Percentiles rank a stretch among this genome's conserved stretches.
These are phyloP conservation scores for Helicoverpa armigera DNA, from an alignment of 1,140 invertebrate genomes.

Conservation along the genomic window DNA sequence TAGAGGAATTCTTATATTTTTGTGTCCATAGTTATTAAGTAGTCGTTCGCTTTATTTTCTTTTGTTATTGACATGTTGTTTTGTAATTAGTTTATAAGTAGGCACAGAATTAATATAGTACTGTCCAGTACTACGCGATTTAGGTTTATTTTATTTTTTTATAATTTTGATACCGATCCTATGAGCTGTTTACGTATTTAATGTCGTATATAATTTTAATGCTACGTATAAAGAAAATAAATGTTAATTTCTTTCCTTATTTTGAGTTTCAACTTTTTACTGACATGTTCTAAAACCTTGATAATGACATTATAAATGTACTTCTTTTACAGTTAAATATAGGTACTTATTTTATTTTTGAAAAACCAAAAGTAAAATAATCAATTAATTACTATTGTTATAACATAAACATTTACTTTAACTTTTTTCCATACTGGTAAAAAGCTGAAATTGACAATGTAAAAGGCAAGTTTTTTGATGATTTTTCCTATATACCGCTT, in stretches of 20 bases:
- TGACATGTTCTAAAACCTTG: not conserved
- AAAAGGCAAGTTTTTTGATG: constrained; percentile 20
- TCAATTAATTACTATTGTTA: no score
- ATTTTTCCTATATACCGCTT: constrained; percentile 8
- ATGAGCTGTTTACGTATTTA: constrained; percentile 42
- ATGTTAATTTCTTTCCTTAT: constrained; percentile 15
- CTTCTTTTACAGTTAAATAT: constrained; percentile 5
- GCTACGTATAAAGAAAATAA: constrained; percentile 25
- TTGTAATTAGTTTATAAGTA: constrained; percentile 46
- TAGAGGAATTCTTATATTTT: constrained; percentile 30
- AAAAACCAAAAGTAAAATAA: not conserved
- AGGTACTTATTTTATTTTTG: not conserved
- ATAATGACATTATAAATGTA: not conserved
- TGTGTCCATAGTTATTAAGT: constrained; percentile 36
- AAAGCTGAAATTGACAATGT: not conserved
- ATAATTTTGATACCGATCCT: constrained; percentile 44
- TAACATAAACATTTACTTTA: no score
- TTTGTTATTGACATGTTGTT: constrained; percentile 48
- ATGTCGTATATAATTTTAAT: constrained; percentile 43
- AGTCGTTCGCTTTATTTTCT: constrained; percentile 38
- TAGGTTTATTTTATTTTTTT: constrained; percentile 38
- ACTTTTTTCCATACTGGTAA: not conserved
- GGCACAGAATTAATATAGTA: constrained; percentile 28
- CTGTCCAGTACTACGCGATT: not conserved
- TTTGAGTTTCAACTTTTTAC: constrained; percentile 19